Percentiles rank a stretch among this genome's conserved stretches.
phyloP scores from a whole-genome alignment of 2,797 vertebrate genomes.

The Tapera naevia region DNA sequence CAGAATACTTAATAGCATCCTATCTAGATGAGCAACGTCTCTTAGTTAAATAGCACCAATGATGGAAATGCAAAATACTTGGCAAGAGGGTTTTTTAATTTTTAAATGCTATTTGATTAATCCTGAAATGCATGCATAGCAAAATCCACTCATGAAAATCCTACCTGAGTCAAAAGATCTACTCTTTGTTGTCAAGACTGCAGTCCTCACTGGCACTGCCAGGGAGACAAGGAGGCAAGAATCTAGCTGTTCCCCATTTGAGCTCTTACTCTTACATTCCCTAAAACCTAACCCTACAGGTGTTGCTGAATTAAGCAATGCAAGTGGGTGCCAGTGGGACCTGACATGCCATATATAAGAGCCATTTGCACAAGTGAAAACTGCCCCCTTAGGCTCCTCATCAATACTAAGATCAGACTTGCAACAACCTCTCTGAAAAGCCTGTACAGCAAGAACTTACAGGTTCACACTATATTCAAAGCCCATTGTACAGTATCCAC shows the following conservation, averaged over 20 bases:
- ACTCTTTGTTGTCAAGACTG: not conserved
- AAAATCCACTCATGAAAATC: not conserved
- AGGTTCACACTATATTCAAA: not conserved
- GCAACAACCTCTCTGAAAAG: not conserved
- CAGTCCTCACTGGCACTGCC: not conserved
- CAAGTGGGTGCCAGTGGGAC: not conserved
- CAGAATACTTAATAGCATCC: slow-evolving; percentile 36
- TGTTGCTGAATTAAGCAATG: not conserved
- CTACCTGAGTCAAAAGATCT: not conserved
- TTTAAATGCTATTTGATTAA: slow-evolving; percentile 22
- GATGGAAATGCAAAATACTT: slow-evolving; percentile 32
- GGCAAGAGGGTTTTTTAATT: not conserved
- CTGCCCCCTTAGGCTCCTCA: fast-evolving
- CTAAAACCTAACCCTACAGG: not conserved
- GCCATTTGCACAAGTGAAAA: not conserved
- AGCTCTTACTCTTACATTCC: not conserved
- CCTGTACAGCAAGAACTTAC: not conserved
- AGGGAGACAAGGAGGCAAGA: not conserved
- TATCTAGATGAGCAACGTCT: slow-evolving; percentile 51
- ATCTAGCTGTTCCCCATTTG: not conserved
- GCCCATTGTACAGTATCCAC: not conserved
- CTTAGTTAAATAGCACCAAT: not conserved
- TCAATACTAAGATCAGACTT: not conserved
- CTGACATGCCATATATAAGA: not conserved
- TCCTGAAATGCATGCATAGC: not conserved